phyloP scores from a whole-genome alignment of 2,113 vertebrate genomes.

The Trinectes maculatus region DNA sequence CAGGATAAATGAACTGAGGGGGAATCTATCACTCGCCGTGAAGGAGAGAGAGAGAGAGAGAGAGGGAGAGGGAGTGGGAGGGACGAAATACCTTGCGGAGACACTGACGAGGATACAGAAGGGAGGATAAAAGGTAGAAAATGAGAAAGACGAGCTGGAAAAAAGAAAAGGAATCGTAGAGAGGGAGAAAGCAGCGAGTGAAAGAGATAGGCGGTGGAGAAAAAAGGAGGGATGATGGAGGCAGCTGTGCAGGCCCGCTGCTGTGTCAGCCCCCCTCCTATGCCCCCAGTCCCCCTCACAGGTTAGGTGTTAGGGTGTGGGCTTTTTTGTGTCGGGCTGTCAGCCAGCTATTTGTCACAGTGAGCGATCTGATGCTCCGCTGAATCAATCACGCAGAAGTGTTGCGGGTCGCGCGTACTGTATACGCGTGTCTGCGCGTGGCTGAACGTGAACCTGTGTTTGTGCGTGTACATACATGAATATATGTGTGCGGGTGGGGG shows the following conservation, averaged over 20 bases:
- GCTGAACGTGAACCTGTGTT: constrained; percentile 55
- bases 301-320: constrained; percentile 81
- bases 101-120: constrained; percentile 59
- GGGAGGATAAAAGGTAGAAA: constrained; percentile 42
- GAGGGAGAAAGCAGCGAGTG: constrained; percentile 23
- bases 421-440: constrained; percentile 50
- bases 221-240: constrained; percentile 47
- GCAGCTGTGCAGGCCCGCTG: constrained; percentile 66
- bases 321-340: constrained; percentile 77
- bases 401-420: constrained; percentile 59
- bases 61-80: constrained; percentile 39
- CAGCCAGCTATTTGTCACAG: constrained; percentile 82
- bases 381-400: constrained; percentile 79
- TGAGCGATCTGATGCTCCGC: constrained; percentile 79
- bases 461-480: constrained; percentile 52
- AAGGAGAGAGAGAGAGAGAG: constrained; percentile 51
- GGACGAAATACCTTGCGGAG: constrained; percentile 61
- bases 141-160: constrained; percentile 30
- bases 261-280: constrained; percentile 63
- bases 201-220: constrained; percentile 23
- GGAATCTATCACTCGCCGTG: constrained; percentile 82
- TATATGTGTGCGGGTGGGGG: constrained; percentile 34
- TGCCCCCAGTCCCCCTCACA: constrained; percentile 68
- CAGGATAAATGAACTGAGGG: constrained; percentile 85
- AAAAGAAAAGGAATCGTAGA: constrained; percentile 40